Evolutionary conservation across 2,113 vertebrate species (phyloP), one percentile per base, ranked within the genome.

Genomic region (Ivindomyrus marchei): DNA sequence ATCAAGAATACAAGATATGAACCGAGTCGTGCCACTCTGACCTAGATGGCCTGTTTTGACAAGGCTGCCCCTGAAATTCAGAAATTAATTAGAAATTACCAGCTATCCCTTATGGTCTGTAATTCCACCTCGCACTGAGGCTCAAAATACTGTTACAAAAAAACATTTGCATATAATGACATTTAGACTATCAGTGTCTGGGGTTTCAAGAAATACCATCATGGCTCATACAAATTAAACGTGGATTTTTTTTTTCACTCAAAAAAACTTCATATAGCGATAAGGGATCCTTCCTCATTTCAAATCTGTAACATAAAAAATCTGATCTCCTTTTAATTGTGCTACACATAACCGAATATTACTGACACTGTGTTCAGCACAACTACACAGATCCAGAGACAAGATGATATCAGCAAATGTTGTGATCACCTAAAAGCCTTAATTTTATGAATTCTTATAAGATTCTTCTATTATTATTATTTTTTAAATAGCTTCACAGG

Each of bases 31-130:
- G n/a, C 13, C 4, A 27, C 74, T 17, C 62, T 45, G 13, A 83
- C 47, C 89, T 58, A 56, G 6, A 88, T 7, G 90, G 21, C 36
- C 89, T 66, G 42, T 39, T 92, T 36, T 50, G 89, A 89, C 89
- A 88, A 46, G 58, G 47, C 77, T 21, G 91, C 88, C 47, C 91
- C 91, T 77, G 4, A 9, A 90, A 6, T 0, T 90, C 85, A 88
- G 89, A 87, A 53, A 90, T 24, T 21, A 39, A 91, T 39, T 89
- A 80, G 89, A 21, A 90, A 7, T 15, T n/a, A 47, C 84, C 10
- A 85, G 77, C 36, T 83, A 17, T 83, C 77, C 36, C 11, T 83
- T 11, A 83, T 19, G n/a, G 3, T 70, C 10, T 70, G 62, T 31
- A 83, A 39, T 17, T 83, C 77, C 77, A 83, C 77, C 31, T 39